Evolutionary conservation across 2,113 vertebrate species (phyloP).

Genomic region (Chaenogobius annularis): DNA sequence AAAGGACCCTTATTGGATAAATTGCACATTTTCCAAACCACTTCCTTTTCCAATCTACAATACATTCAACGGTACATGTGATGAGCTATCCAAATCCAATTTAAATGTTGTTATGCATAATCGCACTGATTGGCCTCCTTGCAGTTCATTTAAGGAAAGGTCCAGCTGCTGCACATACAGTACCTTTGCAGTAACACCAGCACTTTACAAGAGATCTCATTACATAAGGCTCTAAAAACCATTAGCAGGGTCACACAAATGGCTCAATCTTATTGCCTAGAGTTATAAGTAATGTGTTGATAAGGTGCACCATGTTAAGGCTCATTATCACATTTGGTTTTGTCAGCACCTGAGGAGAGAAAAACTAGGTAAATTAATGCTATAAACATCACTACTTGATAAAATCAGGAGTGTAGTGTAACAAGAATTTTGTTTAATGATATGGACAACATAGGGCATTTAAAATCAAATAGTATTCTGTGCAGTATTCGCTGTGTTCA

Average conservation of each 20-base stretch:
- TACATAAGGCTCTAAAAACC: conserved; percentile 28
- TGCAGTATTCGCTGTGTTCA: neutral
- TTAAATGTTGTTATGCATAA: neutral
- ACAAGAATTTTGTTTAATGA: neutral
- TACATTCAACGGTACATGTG: neutral
- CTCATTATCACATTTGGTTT: conserved; percentile 51
- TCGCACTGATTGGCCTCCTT: conserved; percentile 6
- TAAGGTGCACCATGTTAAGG: conserved; percentile 12
- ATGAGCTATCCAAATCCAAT: neutral
- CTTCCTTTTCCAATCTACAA: neutral
- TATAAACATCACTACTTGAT: neutral
- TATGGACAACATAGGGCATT: no score
- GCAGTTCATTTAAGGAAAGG: conserved; percentile 35
- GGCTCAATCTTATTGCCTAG: conserved; percentile 4
- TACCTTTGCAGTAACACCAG: conserved; percentile 15
- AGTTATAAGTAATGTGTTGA: conserved; percentile 33
- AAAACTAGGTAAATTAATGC: no score
- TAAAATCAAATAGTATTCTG: neutral
- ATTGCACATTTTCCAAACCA: neutral
- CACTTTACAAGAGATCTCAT: conserved; percentile 17
- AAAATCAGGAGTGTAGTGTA: neutral
- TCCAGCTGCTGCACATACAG: conserved; percentile 26
- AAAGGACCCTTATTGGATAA: neutral
- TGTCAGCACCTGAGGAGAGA: conserved; percentile 24
- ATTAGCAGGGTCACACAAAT: conserved; percentile 32